These are phyloP conservation scores for Apis florea DNA, from an alignment of 1,140 invertebrate species.

Conservation along the genomic window DNA sequence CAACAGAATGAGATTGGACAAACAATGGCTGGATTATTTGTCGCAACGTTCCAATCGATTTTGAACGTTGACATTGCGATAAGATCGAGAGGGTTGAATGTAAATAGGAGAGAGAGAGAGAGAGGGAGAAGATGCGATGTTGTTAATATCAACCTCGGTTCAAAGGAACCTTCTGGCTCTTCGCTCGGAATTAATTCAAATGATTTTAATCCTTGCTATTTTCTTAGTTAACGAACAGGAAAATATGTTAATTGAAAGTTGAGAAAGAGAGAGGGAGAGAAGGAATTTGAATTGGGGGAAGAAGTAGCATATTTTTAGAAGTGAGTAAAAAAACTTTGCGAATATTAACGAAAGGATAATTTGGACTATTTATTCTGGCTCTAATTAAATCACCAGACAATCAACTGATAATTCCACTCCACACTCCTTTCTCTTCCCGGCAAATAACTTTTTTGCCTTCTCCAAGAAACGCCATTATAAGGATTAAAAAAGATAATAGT, in stretches of 20 bases:
- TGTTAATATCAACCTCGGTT: too few species aligned
- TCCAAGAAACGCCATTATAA: too few species aligned
- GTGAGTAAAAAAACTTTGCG: too few species aligned
- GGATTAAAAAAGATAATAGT: too few species aligned
- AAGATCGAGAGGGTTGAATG: background rate
- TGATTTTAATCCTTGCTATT: too few species aligned
- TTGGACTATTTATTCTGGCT: background rate
- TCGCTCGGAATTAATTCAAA: too few species aligned
- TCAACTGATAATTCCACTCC: background rate
- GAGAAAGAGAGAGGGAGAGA: background rate
- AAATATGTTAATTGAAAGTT: background rate
- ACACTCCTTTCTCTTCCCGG: too few species aligned
- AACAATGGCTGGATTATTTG: background rate
- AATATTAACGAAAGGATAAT: background rate
- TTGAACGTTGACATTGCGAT: background rate
- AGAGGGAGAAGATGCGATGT: background rate
- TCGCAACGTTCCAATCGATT: too few species aligned
- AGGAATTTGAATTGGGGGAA: too few species aligned
- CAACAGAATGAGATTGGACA: background rate
- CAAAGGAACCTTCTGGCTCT: too few species aligned
- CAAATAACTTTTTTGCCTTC: background rate
- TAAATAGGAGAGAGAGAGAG: background rate
- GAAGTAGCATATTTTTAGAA: background rate
- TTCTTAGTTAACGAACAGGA: background rate
- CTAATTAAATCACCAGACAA: background rate